A percentile compares a stretch with the other conserved stretches of the same genome.
phyloP scores from a whole-genome alignment of 1,140 invertebrate species.

The Hypothenemus hampei region DNA sequence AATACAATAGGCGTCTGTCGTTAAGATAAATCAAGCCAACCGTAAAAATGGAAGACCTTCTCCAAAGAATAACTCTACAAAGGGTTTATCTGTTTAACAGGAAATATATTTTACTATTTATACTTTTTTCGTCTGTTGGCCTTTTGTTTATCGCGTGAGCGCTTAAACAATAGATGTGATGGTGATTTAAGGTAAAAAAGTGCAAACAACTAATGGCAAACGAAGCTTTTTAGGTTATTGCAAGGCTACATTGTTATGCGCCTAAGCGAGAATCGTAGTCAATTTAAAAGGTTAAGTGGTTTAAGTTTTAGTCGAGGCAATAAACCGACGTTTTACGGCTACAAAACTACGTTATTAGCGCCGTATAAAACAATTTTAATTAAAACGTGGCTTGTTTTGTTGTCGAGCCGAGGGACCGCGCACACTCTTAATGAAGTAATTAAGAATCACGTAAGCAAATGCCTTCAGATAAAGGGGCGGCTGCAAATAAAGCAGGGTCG shows the following conservation, averaged over 20 bases:
- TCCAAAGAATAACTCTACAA: constrained; percentile 1
- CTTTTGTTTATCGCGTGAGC: too few relatives aligned
- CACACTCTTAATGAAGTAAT: constrained; percentile 38
- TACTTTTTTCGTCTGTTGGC: constrained; percentile 1
- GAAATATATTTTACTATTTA: constrained; percentile 16
- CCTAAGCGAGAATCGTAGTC: too few relatives aligned
- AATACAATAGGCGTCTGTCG: constrained; percentile 30
- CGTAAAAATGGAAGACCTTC: constrained; percentile 27
- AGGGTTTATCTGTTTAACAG: constrained; percentile 14
- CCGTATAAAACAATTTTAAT: constrained; percentile 31
- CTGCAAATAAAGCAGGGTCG: constrained; percentile 33
- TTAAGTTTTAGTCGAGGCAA: constrained; percentile 13
- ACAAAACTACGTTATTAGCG: constrained; percentile 29
- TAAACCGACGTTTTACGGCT: constrained; percentile 21
- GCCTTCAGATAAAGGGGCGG: constrained; percentile 33
- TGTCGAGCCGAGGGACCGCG: constrained; percentile 19
- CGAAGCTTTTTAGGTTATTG: too few relatives aligned
- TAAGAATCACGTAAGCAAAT: constrained; percentile 40
- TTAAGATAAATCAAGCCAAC: constrained; percentile 31
- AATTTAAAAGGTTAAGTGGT: too few relatives aligned
- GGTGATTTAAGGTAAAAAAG: too few relatives aligned
- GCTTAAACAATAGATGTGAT: too few relatives aligned
- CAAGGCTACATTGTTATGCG: too few relatives aligned
- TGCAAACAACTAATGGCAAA: too few relatives aligned
- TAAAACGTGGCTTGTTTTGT: constrained; percentile 27